Conservation (phyloP, 1,140 invertebrate species). For the Anoplophora glabripennis region DNA sequence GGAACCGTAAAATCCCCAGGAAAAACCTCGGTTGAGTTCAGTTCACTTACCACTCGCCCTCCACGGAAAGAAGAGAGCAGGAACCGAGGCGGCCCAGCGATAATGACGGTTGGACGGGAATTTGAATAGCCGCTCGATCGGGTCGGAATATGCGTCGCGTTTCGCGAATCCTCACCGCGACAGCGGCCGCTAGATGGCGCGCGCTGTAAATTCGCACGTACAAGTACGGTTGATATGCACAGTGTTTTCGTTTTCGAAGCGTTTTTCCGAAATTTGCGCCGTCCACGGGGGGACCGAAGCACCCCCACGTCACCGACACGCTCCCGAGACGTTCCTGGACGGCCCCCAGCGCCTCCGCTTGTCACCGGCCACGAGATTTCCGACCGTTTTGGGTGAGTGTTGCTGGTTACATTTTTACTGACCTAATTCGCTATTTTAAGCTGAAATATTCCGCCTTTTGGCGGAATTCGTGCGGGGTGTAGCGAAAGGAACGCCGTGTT, state of each 20-base stretch:
- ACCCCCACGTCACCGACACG: no score
- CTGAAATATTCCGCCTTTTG: slow-evolving; percentile 7
- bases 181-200: slow-evolving; percentile 3
- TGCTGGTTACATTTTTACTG: slow-evolving; percentile 1
- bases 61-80: no score
- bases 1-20: no score
- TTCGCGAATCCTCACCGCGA: slow-evolving; percentile 3
- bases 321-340: no score
- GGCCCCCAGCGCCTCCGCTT: no score
- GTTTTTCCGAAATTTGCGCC: slow-evolving; percentile 3
- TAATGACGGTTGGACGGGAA: no score
- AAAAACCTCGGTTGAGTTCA: no score
- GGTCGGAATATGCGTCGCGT: background rate
- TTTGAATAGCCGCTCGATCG: no score
- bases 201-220: slow-evolving; percentile 13
- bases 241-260: slow-evolving; percentile 1
- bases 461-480: background rate
- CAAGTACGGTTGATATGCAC: background rate
- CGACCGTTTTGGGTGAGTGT: slow-evolving; percentile 3
- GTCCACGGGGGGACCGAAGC: background rate
- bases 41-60: no score
- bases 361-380: no score
- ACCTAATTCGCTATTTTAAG: slow-evolving; percentile 19
- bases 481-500: no score
- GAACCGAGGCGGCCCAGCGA: no score